Evolutionary conservation across 2,888 invertebrate species (phyloP).

Genomic region (Cheilosia urbana): DNA sequence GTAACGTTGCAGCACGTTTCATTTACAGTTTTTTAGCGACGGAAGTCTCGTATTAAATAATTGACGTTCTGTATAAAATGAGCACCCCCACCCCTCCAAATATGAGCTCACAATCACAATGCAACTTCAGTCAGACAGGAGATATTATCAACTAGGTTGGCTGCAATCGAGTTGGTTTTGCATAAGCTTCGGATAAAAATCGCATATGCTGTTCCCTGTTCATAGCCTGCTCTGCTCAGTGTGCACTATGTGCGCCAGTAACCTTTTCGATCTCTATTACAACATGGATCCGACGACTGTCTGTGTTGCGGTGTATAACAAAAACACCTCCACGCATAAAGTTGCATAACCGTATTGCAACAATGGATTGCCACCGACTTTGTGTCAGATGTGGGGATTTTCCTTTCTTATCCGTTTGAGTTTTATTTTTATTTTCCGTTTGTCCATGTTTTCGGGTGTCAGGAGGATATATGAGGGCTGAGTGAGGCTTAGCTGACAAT

Average conservation of each 20-base stretch:
- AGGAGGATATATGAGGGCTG: constrained; percentile 31
- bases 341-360: constrained; percentile 58
- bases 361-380: constrained; percentile 56
- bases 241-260: constrained; percentile 64
- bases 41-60: constrained; percentile 67
- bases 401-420: constrained; percentile 11
- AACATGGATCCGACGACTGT: constrained; percentile 37
- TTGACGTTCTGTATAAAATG: constrained; percentile 31
- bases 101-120: constrained; percentile 48
- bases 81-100: constrained; percentile 25
- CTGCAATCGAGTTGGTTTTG: constrained; percentile 33
- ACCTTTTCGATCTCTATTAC: constrained; percentile 65
- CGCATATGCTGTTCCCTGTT: constrained; percentile 6
- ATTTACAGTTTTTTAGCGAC: constrained; percentile 65
- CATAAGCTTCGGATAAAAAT: constrained; percentile 62
- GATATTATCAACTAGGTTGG: constrained; percentile 16
- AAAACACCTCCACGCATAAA: constrained; percentile 65
- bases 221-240: not conserved
- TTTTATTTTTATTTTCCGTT: not conserved
- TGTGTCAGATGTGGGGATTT: constrained; percentile 35
- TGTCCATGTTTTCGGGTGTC: constrained; percentile 5
- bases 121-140: constrained; percentile 17
- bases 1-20: constrained; percentile 46
- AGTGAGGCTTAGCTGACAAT: not conserved
- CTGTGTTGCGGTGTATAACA: constrained; percentile 7